These are phyloP conservation scores for Argentina silus DNA, from an alignment of 2,797 vertebrate genomes.

Conservation along the genomic window DNA sequence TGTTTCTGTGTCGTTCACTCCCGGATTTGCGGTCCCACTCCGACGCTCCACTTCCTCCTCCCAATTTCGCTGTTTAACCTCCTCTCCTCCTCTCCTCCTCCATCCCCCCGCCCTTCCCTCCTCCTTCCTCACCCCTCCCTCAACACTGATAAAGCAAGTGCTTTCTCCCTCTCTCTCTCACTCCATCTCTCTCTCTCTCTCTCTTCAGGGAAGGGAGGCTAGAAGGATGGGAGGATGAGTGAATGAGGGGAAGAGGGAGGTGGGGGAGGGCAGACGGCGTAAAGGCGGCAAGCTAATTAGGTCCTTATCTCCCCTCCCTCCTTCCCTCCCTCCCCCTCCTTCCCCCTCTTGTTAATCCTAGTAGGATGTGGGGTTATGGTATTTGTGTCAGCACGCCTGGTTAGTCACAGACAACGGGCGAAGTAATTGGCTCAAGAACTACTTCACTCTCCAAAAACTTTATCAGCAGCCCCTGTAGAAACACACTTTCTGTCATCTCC, in stretches of 20 bases:
- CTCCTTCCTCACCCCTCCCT: neutral
- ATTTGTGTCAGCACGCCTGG: conserved; percentile 66
- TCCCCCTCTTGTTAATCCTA: conserved; percentile 72
- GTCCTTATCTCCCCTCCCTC: conserved; percentile 71
- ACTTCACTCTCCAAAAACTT: conserved; percentile 59
- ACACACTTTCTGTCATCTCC: conserved; percentile 46
- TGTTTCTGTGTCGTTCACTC: conserved; percentile 1
- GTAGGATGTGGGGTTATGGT: conserved; percentile 33
- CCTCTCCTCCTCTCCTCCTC: neutral
- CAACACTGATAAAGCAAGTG: conserved; percentile 20
- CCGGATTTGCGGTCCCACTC: conserved; percentile 15
- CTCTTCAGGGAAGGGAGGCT: conserved; percentile 11
- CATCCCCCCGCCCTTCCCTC: conserved; percentile 2
- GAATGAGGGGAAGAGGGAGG: conserved; percentile 16
- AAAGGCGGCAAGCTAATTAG: conserved; percentile 75
- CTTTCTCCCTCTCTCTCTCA: conserved; percentile 12
- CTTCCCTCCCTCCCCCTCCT: conserved; percentile 54
- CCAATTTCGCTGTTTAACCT: conserved; percentile 29
- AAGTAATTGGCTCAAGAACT: conserved; percentile 74
- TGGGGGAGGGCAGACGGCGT: conserved; percentile 41
- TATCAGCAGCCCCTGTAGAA: conserved; percentile 62
- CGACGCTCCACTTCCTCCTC: conserved; percentile 24
- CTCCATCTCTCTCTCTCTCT: conserved; percentile 9
- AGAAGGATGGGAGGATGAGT: conserved; percentile 32
- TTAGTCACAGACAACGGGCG: conserved; percentile 69